Percentiles rank a stretch among this genome's conserved stretches.
Conservation (phyloP, 2,888 invertebrate species). For the Leptura quadrifasciata region DNA sequence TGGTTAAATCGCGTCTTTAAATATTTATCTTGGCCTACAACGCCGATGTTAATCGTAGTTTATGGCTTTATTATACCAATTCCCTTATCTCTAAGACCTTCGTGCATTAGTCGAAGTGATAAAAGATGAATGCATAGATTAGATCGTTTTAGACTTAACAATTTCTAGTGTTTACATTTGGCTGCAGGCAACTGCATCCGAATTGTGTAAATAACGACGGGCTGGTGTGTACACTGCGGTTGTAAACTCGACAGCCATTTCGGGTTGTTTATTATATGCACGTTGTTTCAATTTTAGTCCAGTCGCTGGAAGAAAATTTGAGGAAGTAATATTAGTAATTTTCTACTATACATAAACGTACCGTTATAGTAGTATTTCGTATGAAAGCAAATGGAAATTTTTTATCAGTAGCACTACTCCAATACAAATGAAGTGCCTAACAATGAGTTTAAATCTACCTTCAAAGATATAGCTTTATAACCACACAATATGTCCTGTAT, state of each 20-base stretch:
- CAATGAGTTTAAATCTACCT: too few relatives aligned
- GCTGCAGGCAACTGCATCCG: constrained; percentile 24
- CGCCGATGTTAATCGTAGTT: not conserved
- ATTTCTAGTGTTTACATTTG: constrained; percentile 11
- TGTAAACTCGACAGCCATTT: not conserved
- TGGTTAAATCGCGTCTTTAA: not conserved
- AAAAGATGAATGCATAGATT: not conserved
- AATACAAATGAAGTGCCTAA: too few relatives aligned
- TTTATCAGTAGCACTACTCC: too few relatives aligned
- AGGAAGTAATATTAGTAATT: too few relatives aligned
- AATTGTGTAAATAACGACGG: constrained; percentile 13
- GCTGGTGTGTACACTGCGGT: constrained; percentile 8
- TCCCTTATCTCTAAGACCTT: constrained; percentile 20
- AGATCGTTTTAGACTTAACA: not conserved
- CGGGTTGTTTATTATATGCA: constrained; percentile 4
- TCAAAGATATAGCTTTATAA: too few relatives aligned
- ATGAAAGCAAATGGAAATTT: too few relatives aligned
- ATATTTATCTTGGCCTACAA: not conserved
- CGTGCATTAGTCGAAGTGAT: not conserved
- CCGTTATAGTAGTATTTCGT: too few relatives aligned
- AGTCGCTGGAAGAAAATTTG: too few relatives aligned
- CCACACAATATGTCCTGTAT: too few relatives aligned
- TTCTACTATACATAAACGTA: too few relatives aligned
- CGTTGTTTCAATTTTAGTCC: not conserved
- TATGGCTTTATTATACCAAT: constrained; percentile 14